Evolutionary conservation across 1,140 invertebrate genomes (phyloP), one percentile per base, ranked within the genome.

Genomic region (Lasioglossum baleicum): DNA sequence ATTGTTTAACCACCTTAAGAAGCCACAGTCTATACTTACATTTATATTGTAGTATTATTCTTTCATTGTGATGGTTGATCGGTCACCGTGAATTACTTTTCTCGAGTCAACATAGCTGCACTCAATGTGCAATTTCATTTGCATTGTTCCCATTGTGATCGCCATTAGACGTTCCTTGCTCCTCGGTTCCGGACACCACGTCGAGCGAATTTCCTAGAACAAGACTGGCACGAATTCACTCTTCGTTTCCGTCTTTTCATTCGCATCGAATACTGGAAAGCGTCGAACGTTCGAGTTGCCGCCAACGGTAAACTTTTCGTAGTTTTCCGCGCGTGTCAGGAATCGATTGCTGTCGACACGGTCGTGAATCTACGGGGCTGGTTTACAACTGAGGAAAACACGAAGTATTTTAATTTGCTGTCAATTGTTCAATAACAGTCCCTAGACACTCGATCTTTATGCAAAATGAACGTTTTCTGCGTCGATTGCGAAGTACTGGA

Each of bases 291-390:
- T 35, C 22, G 42, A 31, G 35, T 17, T n/a, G 8, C 13, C 64
- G 22, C 22, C 51, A 8, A 77, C 65, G 71, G 51, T 63, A 61
- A 80, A 78, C 70, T 76, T 83, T 80, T 75, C 66, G 70, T 42
- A 11, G 51, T 26, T 51, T 58, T 65, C 53, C 61, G 40, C 68
- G 83, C 83, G 72, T 83, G 83, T 58, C 51, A 35, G 42, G 68
- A 80, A 84, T 84, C 67, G 68, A 84, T 83, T 26, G 64, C 65
- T 15, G 11, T 67, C 56, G 20, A 31, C 22, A 66, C 42, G 42
- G 51, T 20, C 66, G 75, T 76, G 17, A 56, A 44, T n/a, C 42
- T 17, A 40, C 8, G 10, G 13, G 17, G 7, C 15, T 20, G 10
- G 20, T 44, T n/a, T 58, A 60, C 5, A 26, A 22, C 17, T 61